Conservation (phyloP, 2,113 vertebrate genomes). For the Sylvilagus bachmani region DNA sequence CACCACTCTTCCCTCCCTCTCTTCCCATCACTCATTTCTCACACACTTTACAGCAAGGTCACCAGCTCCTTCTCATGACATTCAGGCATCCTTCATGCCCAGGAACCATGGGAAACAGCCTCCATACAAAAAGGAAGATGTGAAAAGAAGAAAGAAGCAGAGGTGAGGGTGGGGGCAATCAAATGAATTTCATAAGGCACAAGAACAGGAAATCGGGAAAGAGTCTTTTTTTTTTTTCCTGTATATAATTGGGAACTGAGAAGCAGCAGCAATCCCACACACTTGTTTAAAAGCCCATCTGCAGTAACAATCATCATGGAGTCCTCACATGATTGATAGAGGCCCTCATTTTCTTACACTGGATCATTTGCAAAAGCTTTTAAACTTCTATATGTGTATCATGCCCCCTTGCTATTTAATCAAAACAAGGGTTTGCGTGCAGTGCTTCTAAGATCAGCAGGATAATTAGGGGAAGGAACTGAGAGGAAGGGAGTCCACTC, state of each 20-base stretch:
- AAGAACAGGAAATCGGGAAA: constrained; percentile 75
- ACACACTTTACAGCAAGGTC: constrained; percentile 67
- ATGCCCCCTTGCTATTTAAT: not conserved
- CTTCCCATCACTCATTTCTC: constrained; percentile 77
- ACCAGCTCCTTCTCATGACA: constrained; percentile 63
- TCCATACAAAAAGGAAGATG: constrained; percentile 67
- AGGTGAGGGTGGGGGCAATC: not conserved
- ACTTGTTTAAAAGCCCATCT: constrained; percentile 26
- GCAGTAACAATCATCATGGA: not conserved
- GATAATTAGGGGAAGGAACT: not conserved
- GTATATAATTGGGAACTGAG: constrained; percentile 53
- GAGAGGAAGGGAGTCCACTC: not conserved
- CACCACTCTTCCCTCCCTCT: not conserved
- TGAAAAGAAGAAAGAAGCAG: constrained; percentile 46
- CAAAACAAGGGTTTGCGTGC: not conserved
- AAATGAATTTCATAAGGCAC: constrained; percentile 57
- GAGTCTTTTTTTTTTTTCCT: constrained; percentile 34
- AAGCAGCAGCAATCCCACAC: not conserved
- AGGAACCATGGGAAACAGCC: not conserved
- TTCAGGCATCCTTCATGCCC: constrained; percentile 60
- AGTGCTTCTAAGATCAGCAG: not conserved
- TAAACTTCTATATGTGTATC: not conserved
- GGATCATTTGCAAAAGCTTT: not conserved
- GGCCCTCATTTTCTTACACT: not conserved
- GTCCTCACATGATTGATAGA: not conserved